Conservation (phyloP, 2,113 vertebrate species). For the Ochotona princeps region DNA sequence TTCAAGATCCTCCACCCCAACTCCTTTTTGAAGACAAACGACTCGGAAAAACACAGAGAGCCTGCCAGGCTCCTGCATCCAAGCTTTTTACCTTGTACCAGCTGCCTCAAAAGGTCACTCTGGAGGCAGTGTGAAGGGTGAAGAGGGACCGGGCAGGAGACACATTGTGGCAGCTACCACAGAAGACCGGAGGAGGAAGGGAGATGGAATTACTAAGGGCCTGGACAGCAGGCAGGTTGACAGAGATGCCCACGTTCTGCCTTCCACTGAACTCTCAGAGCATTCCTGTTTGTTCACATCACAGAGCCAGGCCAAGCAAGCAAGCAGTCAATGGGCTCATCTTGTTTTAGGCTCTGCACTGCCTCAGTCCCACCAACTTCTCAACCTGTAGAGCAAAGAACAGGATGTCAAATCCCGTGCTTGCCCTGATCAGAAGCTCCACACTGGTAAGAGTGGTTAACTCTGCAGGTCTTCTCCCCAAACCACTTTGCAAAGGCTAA, state of each 20-base stretch:
- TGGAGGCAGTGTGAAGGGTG: not conserved
- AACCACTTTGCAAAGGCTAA: not conserved
- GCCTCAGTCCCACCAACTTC: not conserved
- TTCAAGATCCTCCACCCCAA: not conserved
- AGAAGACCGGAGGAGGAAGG: not conserved
- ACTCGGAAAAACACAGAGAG: not conserved
- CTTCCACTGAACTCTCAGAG: not conserved
- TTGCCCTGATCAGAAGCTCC: not conserved
- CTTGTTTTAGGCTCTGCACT: too few species aligned
- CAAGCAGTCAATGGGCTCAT: not conserved
- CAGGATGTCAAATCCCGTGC: not conserved
- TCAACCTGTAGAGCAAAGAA: not conserved
- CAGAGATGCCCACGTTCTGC: not conserved
- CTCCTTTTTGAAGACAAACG: not conserved
- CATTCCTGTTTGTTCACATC: not conserved
- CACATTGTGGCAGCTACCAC: not conserved
- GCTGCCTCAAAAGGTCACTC: not conserved
- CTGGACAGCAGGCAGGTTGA: not conserved
- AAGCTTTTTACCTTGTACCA: not conserved
- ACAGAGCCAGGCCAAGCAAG: not conserved
- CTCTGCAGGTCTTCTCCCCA: conserved; percentile 33
- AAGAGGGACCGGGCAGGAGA: not conserved
- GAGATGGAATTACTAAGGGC: not conserved
- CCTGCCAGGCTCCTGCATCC: not conserved
- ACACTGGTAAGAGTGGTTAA: not conserved